A percentile compares a stretch with the other conserved stretches of the same genome.
These are phyloP conservation scores for Tromatobia lineatoria DNA, from an alignment of 2,888 invertebrate genomes.

Conservation along the genomic window DNA sequence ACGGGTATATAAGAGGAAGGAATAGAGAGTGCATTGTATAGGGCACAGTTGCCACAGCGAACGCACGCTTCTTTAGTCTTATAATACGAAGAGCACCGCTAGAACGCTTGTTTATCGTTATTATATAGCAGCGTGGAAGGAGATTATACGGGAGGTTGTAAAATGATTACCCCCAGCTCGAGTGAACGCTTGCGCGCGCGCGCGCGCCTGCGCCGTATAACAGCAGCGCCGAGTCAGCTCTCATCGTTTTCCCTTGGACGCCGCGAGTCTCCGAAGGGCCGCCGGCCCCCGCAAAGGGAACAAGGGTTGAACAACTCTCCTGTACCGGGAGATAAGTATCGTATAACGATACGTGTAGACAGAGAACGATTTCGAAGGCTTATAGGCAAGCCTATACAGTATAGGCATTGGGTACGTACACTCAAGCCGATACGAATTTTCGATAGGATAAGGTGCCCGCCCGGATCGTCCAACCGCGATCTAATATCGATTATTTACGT, in stretches of 20 bases:
- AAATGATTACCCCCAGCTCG: constrained; percentile 75
- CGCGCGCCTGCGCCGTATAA: neutral
- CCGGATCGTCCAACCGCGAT: constrained; percentile 53
- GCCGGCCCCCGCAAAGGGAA: constrained; percentile 50
- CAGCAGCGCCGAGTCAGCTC: neutral
- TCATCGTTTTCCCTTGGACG: constrained; percentile 31
- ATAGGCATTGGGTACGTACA: constrained; percentile 5
- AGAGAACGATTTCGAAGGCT: constrained; percentile 66
- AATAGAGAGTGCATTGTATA: constrained; percentile 55
- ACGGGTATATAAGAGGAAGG: constrained; percentile 15
- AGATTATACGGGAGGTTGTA: constrained; percentile 79
- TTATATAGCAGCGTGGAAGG: constrained; percentile 74
- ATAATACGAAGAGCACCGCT: constrained; percentile 71
- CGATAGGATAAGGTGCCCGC: constrained; percentile 64
- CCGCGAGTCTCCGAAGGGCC: constrained; percentile 26
- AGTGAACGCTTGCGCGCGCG: neutral
- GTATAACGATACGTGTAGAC: constrained; percentile 59
- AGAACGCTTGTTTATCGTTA: constrained; percentile 81
- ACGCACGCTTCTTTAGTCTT: constrained; percentile 59
- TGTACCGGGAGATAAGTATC: constrained; percentile 69
- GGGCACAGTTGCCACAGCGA: neutral
- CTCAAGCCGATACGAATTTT: constrained; percentile 71
- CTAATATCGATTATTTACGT: constrained; percentile 69
- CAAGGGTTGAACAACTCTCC: constrained; percentile 62
- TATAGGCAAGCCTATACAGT: neutral